These are phyloP conservation scores for Esperia sulphurella DNA, from an alignment of 2,888 invertebrate species.

Conservation along the genomic window DNA sequence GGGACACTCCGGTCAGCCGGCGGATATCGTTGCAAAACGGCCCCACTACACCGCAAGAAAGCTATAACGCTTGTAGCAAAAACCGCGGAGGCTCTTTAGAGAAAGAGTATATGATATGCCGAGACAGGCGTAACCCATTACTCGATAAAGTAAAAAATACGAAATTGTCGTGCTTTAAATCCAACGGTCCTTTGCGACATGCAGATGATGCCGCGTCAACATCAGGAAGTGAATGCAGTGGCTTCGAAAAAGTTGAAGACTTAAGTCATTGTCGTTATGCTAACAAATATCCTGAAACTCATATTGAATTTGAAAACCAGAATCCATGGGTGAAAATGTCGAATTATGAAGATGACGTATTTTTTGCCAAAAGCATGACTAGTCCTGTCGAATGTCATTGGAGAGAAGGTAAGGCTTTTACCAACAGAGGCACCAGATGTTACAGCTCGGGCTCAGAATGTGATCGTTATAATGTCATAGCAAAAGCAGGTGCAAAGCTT, in stretches of 20 bases:
- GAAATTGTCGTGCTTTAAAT: slow-evolving; percentile 83
- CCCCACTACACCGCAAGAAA: slow-evolving; percentile 65
- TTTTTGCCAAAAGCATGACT: slow-evolving; percentile 55
- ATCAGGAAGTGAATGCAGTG: slow-evolving; percentile 75
- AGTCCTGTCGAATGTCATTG: slow-evolving; percentile 60
- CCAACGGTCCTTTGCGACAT: slow-evolving; percentile 73
- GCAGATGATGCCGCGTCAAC: slow-evolving; percentile 72
- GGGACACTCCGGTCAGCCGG: slow-evolving; percentile 57
- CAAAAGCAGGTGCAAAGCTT: slow-evolving; percentile 63
- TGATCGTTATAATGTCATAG: slow-evolving; percentile 66
- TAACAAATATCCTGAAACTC: slow-evolving; percentile 52
- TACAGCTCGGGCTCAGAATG: slow-evolving; percentile 76
- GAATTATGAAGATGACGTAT: slow-evolving; percentile 71
- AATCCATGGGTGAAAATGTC: slow-evolving; percentile 74
- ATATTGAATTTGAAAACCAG: slow-evolving; percentile 71
- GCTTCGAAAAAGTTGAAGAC: slow-evolving; percentile 70
- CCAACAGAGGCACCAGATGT: slow-evolving; percentile 63
- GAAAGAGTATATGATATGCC: slow-evolving; percentile 78
- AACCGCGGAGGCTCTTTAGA: slow-evolving; percentile 73
- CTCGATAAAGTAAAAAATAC: slow-evolving; percentile 86
- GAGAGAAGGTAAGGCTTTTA: slow-evolving; percentile 62
- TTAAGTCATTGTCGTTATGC: slow-evolving; percentile 54
- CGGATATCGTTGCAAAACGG: slow-evolving; percentile 70
- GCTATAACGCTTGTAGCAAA: slow-evolving; percentile 69
- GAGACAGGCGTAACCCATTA: slow-evolving; percentile 84